Evolutionary conservation across 1,140 invertebrate genomes (phyloP).

Genomic region (Doryteuthis pealeii): DNA sequence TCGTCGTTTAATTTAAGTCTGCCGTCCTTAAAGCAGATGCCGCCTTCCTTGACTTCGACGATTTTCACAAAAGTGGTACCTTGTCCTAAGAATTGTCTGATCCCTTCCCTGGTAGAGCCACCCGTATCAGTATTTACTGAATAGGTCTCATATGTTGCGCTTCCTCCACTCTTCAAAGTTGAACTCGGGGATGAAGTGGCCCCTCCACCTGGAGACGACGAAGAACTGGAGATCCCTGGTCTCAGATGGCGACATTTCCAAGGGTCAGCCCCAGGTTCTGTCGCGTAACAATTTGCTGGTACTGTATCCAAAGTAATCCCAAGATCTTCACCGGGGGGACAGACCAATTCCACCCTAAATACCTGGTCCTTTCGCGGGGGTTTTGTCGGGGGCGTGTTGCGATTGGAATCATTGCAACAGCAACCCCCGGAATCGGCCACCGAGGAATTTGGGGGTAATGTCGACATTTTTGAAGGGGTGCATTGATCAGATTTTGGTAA

Average conservation of each 20-base stretch:
- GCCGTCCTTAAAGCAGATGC: constrained; percentile 28
- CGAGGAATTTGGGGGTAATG: neutral
- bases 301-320: constrained; percentile 36
- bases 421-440: neutral
- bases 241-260: neutral
- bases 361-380: constrained; percentile 42
- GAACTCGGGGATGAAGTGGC: constrained; percentile 8
- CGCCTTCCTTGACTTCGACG: constrained; percentile 30
- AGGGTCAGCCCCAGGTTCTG: neutral
- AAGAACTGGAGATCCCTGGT: constrained; percentile 8
- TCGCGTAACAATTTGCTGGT: neutral
- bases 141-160: neutral
- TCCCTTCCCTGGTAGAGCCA: constrained; percentile 5
- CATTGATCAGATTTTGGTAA: constrained; percentile 1
- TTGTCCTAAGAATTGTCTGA: constrained; percentile 9
- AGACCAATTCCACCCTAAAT: constrained; percentile 34
- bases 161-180: neutral
- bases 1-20: constrained; percentile 40
- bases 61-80: constrained; percentile 18
- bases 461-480: neutral
- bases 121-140: constrained; percentile 7
- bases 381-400: constrained; percentile 34
- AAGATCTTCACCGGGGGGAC: constrained; percentile 23
- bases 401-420: neutral
- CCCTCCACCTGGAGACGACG: neutral